Percentiles rank a stretch among this genome's conserved stretches.
phyloP scores from a whole-genome alignment of 2,113 vertebrate genomes.

The Hippotragus niger region DNA sequence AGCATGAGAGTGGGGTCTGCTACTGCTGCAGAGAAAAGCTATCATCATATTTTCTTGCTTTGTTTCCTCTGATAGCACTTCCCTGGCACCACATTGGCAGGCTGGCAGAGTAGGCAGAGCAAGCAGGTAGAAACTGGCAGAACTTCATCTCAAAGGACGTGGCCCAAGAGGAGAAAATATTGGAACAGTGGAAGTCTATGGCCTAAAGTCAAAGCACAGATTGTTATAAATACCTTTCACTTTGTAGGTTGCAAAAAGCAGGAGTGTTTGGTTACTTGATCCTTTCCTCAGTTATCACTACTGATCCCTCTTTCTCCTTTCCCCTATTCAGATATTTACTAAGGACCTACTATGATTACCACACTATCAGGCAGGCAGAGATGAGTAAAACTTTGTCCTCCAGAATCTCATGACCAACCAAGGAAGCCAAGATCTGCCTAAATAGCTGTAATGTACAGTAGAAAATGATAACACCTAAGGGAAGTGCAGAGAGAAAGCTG shows the following conservation, averaged over 20 bases:
- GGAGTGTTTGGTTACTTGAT: neutral
- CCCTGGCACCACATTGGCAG: neutral
- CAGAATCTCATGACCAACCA: neutral
- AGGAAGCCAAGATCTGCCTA: neutral
- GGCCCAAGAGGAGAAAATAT: neutral
- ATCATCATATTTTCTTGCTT: neutral
- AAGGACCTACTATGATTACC: neutral
- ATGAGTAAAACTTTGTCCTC: neutral
- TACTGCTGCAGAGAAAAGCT: neutral
- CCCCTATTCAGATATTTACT: neutral
- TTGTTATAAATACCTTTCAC: neutral
- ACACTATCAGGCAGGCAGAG: neutral
- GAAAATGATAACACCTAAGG: neutral
- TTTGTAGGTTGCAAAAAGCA: neutral
- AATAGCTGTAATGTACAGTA: neutral
- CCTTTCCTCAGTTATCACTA: neutral
- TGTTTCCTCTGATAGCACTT: neutral
- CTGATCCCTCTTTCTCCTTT: neutral
- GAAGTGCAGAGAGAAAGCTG: neutral
- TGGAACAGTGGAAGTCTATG: neutral
- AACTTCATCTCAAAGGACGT: constrained; percentile 22
- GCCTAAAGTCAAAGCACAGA: neutral
- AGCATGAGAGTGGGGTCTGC: neutral
- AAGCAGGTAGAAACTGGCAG: constrained; percentile 4
- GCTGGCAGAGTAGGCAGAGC: neutral